phyloP scores from a whole-genome alignment of 2,797 vertebrate species.

The Anomalospiza imberbis region DNA sequence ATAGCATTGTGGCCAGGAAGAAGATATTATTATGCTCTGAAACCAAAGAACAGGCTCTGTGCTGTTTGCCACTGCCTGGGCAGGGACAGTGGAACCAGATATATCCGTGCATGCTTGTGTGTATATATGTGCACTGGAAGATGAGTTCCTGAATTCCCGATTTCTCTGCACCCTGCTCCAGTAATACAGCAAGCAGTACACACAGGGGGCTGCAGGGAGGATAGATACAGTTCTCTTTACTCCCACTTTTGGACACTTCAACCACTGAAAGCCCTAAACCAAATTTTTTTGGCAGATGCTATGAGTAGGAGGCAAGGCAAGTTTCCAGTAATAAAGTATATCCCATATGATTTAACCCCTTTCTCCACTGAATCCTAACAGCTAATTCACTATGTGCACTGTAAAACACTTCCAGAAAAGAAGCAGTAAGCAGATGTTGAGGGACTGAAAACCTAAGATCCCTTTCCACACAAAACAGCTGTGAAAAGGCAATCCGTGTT shows the following conservation, averaged over 20 bases:
- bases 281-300: background rate
- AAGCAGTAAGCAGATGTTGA: background rate
- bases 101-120: too few relatives aligned
- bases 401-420: background rate
- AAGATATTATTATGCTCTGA: conserved; percentile 47
- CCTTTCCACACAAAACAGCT: conserved; percentile 22
- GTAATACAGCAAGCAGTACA: background rate
- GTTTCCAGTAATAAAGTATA: background rate
- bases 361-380: background rate
- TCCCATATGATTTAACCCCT: background rate
- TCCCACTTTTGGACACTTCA: background rate
- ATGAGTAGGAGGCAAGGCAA: background rate
- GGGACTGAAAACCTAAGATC: conserved; percentile 18
- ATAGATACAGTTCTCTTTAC: background rate
- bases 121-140: background rate
- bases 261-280: background rate
- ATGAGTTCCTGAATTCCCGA: background rate
- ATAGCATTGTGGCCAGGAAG: conserved; percentile 30
- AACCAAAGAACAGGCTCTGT: conserved; percentile 8
- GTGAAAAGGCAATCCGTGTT: background rate
- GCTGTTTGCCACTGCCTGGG: background rate
- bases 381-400: background rate
- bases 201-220: background rate
- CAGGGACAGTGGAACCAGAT: background rate
- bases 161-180: background rate